phyloP scores from a whole-genome alignment of 2,797 vertebrate species.

The Takifugu rubripes region DNA sequence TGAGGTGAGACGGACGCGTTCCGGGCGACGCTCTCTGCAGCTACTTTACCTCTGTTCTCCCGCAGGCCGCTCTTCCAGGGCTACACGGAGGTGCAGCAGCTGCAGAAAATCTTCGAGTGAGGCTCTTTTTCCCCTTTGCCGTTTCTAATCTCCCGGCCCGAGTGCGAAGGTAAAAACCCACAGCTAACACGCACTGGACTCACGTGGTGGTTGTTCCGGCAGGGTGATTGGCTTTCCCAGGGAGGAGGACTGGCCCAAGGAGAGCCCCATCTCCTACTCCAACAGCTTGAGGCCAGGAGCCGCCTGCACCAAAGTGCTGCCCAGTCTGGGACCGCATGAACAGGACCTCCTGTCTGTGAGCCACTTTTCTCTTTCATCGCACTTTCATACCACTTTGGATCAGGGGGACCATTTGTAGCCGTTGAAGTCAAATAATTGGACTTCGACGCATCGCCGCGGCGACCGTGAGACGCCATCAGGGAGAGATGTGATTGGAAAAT shows the following conservation, averaged over 20 bases:
- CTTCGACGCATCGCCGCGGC: too few species aligned
- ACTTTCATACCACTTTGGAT: too few species aligned
- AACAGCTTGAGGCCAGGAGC: conserved; percentile 42
- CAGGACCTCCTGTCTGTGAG: conserved; percentile 72
- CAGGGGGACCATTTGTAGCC: too few species aligned
- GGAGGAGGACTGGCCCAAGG: conserved; percentile 74
- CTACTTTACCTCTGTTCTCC: conserved; percentile 1
- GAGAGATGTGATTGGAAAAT: background rate
- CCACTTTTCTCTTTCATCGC: background rate
- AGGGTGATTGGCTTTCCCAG: conserved; percentile 73
- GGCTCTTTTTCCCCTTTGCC: conserved; percentile 23
- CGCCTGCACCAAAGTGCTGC: conserved; percentile 50
- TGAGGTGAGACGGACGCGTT: conserved; percentile 52
- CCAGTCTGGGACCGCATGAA: conserved; percentile 56
- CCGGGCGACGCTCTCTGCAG: background rate
- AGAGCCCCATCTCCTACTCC: conserved; percentile 67
- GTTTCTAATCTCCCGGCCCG: too few species aligned
- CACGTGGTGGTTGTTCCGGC: background rate
- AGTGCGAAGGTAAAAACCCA: too few species aligned
- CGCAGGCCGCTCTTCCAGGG: conserved; percentile 74
- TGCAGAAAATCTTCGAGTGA: conserved; percentile 80
- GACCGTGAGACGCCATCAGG: too few species aligned
- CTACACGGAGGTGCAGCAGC: conserved; percentile 72
- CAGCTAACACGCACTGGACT: too few species aligned
- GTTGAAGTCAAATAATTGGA: background rate